A percentile compares a stretch with the other conserved stretches of the same genome.
Evolutionary conservation across 2,797 vertebrate genomes (phyloP).

Genomic region (Gobionotothen gibberifrons): DNA sequence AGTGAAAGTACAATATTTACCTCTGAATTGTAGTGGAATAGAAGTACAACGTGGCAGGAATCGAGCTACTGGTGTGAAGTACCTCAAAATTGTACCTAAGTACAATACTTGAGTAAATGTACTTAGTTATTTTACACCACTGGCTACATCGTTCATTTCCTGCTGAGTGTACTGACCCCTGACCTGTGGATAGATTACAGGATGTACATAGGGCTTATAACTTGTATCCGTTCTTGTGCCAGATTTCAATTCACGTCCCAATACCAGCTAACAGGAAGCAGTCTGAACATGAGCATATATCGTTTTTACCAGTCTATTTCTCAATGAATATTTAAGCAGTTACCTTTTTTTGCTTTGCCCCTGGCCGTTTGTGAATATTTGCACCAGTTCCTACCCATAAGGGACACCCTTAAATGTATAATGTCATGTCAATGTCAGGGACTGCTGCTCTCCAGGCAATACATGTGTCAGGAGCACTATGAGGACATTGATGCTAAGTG

Average conservation of each 20-base stretch:
- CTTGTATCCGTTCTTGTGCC: background rate
- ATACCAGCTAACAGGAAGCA: background rate
- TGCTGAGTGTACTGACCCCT: background rate
- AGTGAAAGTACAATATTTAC: too few relatives aligned
- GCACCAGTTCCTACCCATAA: slow-evolving; percentile 8
- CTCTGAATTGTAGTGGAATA: too few relatives aligned
- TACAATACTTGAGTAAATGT: too few relatives aligned
- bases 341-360: background rate
- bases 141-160: background rate
- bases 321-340: background rate
- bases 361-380: background rate
- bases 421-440: slow-evolving; percentile 25
- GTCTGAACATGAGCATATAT: too few relatives aligned
- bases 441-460: slow-evolving; percentile 9
- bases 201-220: background rate
- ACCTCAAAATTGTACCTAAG: too few relatives aligned
- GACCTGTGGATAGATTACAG: background rate
- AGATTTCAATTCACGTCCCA: background rate
- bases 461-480: slow-evolving; percentile 26
- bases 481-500: slow-evolving; percentile 22
- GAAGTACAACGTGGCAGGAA: too few relatives aligned
- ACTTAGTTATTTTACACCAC: too few relatives aligned
- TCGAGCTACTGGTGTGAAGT: too few relatives aligned
- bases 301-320: background rate
- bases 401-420: slow-evolving; percentile 5